Percentiles rank a stretch among this genome's conserved stretches.
Conservation (phyloP, 2,113 vertebrate genomes). For the Ahaetulla prasina region DNA sequence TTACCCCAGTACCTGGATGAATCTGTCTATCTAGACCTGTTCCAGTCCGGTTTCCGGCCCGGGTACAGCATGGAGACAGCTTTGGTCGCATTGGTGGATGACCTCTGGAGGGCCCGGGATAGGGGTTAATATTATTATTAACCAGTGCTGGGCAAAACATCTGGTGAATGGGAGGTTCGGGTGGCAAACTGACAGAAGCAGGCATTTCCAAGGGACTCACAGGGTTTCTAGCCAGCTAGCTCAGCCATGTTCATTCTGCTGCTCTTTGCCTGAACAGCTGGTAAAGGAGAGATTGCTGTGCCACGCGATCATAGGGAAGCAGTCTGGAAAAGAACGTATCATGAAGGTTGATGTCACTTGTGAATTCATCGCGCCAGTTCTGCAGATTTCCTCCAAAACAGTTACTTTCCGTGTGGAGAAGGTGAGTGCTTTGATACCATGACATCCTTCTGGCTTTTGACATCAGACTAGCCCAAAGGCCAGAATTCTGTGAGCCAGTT, state of each 20-base stretch:
- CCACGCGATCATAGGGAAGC: conserved; percentile 63
- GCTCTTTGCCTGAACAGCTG: conserved; percentile 55
- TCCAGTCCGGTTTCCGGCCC: too few relatives aligned
- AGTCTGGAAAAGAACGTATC: conserved; percentile 58
- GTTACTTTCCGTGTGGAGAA: conserved; percentile 77
- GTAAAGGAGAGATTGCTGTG: conserved; percentile 79
- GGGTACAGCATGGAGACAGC: too few relatives aligned
- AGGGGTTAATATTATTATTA: too few relatives aligned
- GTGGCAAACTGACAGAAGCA: neutral
- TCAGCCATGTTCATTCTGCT: neutral
- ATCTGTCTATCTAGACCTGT: too few relatives aligned
- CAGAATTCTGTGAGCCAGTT: neutral
- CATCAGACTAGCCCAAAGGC: neutral
- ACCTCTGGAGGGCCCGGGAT: too few relatives aligned
- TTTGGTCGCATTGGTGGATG: too few relatives aligned
- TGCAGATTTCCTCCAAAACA: conserved; percentile 73
- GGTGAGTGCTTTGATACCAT: conserved; percentile 57
- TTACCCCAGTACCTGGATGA: too few relatives aligned
- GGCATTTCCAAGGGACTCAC: neutral
- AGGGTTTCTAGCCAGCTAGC: neutral
- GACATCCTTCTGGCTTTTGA: neutral
- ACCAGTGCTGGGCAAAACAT: neutral
- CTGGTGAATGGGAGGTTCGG: neutral
- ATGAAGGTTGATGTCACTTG: conserved; percentile 75
- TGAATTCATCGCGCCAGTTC: conserved; percentile 73